These are phyloP conservation scores for Nephrocerus scutellatus DNA, from an alignment of 2,888 invertebrate species.

Conservation along the genomic window DNA sequence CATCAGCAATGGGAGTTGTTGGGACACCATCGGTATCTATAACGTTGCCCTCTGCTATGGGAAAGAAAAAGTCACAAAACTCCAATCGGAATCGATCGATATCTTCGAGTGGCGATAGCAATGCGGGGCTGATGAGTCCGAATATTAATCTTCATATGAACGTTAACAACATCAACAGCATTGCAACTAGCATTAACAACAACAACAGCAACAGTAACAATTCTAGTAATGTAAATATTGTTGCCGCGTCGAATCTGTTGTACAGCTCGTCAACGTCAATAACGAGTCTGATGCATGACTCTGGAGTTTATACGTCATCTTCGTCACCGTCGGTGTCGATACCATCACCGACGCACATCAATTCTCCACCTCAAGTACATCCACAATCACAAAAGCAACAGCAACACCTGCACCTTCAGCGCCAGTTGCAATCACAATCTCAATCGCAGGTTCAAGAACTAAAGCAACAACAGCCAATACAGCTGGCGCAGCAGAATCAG, in stretches of 20 bases:
- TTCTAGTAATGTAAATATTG: conserved; percentile 3
- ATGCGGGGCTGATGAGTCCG: conserved; percentile 39
- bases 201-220: conserved; percentile 12
- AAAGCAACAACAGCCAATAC: conserved; percentile 9
- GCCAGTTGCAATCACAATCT: neutral
- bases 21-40: neutral
- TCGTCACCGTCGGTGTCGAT: conserved; percentile 46
- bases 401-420: conserved; percentile 21
- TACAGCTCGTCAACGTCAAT: conserved; percentile 38
- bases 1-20: neutral
- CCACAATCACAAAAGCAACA: conserved; percentile 20
- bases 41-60: conserved; percentile 11
- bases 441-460: too few species aligned
- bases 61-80: conserved; percentile 25
- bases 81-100: conserved; percentile 42
- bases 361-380: conserved; percentile 38
- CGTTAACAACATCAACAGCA: too few species aligned
- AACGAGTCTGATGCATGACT: conserved; percentile 42
- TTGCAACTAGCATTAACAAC: conserved; percentile 6
- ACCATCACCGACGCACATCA: conserved; percentile 41
- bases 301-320: conserved; percentile 45
- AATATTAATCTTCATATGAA: conserved; percentile 25
- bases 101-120: conserved; percentile 47
- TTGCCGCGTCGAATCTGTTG: conserved; percentile 25
- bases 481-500: conserved; percentile 10